A percentile compares a stretch with the other conserved stretches of the same genome.
Conservation (phyloP, 1,140 invertebrate genomes). For the Schlechtendalia chinensis region DNA sequence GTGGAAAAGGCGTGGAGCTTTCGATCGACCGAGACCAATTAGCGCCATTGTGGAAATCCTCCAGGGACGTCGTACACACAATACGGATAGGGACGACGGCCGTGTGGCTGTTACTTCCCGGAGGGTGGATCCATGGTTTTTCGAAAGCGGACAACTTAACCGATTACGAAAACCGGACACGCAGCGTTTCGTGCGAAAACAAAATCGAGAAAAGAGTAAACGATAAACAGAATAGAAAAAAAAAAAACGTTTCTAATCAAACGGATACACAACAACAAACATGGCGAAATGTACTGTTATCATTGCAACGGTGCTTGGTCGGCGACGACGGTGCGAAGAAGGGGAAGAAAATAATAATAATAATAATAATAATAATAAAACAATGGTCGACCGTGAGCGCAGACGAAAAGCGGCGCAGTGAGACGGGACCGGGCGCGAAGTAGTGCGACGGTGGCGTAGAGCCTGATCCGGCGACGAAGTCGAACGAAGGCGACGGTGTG, state of each 20-base stretch:
- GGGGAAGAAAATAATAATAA: conserved; percentile 23
- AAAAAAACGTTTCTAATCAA: conserved; percentile 28
- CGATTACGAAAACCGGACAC: neutral
- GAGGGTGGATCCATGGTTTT: neutral
- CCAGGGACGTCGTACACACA: neutral
- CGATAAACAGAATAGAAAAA: conserved; percentile 14
- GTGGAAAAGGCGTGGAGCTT: neutral
- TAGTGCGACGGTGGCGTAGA: neutral
- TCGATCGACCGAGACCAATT: neutral
- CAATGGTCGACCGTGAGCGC: neutral
- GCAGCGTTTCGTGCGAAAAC: neutral
- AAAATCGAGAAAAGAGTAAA: neutral
- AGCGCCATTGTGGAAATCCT: conserved; percentile 29
- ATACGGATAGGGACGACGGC: neutral
- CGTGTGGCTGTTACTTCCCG: neutral
- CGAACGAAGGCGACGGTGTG: neutral
- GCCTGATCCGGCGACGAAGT: neutral
- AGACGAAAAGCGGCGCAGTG: neutral
- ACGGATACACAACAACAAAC: conserved; percentile 41
- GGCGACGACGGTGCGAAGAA: neutral
- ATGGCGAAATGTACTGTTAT: conserved; percentile 46
- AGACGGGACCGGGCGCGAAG: neutral
- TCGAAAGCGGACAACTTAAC: neutral
- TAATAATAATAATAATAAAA: neutral
- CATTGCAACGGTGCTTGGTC: conserved; percentile 14